These are phyloP conservation scores for Typhlichthys eigenmanni DNA, from an alignment of 2,797 vertebrate genomes.

Conservation along the genomic window DNA sequence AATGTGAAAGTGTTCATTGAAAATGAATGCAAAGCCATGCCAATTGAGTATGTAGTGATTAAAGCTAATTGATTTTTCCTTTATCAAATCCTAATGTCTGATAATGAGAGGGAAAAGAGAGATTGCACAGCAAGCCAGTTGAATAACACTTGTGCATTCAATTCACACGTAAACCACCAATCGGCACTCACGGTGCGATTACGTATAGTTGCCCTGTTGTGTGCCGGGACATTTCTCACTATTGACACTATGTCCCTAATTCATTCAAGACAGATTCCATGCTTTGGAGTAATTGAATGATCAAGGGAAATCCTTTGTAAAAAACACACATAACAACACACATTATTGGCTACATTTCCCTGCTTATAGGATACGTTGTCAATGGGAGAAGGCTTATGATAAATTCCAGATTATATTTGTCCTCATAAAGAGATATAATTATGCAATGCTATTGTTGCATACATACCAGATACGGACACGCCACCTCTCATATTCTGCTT, in stretches of 20 bases:
- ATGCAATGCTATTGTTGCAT: neutral
- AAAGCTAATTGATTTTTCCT: no score
- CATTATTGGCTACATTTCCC: conserved; percentile 7
- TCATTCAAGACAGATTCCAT: conserved; percentile 10
- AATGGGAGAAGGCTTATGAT: neutral
- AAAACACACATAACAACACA: neutral
- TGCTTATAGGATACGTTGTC: neutral
- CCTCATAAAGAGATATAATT: neutral
- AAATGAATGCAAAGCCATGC: no score
- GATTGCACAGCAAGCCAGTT: no score
- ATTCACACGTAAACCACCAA: no score
- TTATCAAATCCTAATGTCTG: no score
- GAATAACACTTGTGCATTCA: no score
- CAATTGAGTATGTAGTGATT: no score
- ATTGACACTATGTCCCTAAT: neutral
- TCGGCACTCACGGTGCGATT: neutral
- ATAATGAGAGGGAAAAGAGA: no score
- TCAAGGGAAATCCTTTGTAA: conserved; percentile 16
- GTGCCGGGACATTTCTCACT: neutral
- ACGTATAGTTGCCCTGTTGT: neutral
- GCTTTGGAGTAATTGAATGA: neutral
- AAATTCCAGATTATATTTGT: conserved; percentile 8
- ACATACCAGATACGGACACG: neutral
- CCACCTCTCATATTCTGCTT: neutral
- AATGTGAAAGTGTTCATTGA: no score